These are phyloP conservation scores for Xiphorhynchus erythropygius DNA, from an alignment of 2,797 vertebrate genomes.

Conservation along the genomic window DNA sequence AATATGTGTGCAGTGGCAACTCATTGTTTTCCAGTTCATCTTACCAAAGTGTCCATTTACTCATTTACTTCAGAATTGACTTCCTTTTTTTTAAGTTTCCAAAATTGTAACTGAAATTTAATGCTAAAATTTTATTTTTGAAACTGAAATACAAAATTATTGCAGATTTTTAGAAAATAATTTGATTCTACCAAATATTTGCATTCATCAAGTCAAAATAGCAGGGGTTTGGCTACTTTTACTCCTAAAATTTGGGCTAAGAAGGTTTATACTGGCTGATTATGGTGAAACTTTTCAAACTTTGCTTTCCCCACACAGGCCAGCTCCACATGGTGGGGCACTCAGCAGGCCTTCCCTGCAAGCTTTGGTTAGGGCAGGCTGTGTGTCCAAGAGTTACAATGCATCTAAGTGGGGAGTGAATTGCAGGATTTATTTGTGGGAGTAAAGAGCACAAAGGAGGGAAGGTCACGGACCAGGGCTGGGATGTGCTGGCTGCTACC, in stretches of 20 bases:
- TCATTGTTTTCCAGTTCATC: background rate
- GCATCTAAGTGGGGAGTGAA: background rate
- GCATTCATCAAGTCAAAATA: background rate
- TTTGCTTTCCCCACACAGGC: accelerated
- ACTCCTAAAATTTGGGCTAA: background rate
- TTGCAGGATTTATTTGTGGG: background rate
- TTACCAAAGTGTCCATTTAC: background rate
- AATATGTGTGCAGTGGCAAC: background rate
- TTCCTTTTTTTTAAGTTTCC: background rate
- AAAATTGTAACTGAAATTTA: background rate
- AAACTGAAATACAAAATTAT: background rate
- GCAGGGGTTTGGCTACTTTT: accelerated
- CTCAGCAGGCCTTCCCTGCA: background rate
- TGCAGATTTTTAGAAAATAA: background rate
- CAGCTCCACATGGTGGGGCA: background rate
- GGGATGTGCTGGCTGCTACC: background rate
- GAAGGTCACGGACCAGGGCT: accelerated
- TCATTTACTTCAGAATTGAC: background rate
- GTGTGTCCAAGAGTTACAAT: accelerated
- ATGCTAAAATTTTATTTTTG: background rate
- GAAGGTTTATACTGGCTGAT: background rate
- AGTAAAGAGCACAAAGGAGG: background rate
- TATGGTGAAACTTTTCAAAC: background rate
- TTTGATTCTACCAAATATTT: background rate
- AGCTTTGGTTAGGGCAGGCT: background rate